Percentiles rank a stretch among this genome's conserved stretches.
phyloP scores from a whole-genome alignment of 2,113 vertebrate genomes.

The Mungos mungo region DNA sequence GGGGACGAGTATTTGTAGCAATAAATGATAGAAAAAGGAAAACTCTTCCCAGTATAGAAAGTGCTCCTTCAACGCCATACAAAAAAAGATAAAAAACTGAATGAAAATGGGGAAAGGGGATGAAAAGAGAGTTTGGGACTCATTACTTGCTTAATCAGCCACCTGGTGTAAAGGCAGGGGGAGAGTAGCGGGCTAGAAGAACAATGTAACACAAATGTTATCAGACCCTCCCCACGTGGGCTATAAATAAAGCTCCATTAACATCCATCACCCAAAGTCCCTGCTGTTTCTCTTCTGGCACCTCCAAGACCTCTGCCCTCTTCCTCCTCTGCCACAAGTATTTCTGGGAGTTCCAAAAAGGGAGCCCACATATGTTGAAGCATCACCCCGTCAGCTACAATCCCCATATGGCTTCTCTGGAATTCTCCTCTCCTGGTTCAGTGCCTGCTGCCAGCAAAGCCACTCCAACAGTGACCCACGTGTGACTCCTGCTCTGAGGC shows the following conservation, averaged over 20 bases:
- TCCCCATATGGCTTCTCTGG: slow-evolving; percentile 33
- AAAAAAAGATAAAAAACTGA: slow-evolving; percentile 31
- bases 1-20: not conserved
- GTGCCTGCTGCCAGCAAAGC: slow-evolving; percentile 19
- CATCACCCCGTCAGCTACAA: slow-evolving; percentile 45
- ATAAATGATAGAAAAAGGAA: not conserved
- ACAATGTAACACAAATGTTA: slow-evolving; percentile 14
- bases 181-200: not conserved
- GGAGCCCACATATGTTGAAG: slow-evolving; percentile 36
- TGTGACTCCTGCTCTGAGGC: not conserved
- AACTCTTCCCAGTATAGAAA: not conserved
- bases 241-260: slow-evolving; percentile 77
- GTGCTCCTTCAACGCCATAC: not conserved
- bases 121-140: not conserved
- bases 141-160: not conserved
- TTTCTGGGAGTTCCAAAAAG: slow-evolving; percentile 74
- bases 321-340: slow-evolving; percentile 69
- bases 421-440: slow-evolving; percentile 47
- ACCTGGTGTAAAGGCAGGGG: not conserved
- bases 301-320: slow-evolving; percentile 70
- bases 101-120: not conserved
- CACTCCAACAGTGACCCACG: not conserved
- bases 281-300: slow-evolving; percentile 73
- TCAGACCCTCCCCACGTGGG: slow-evolving; percentile 51
- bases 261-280: slow-evolving; percentile 49